These are phyloP conservation scores for Clivina fossor DNA, from an alignment of 2,888 invertebrate genomes.

Conservation along the genomic window DNA sequence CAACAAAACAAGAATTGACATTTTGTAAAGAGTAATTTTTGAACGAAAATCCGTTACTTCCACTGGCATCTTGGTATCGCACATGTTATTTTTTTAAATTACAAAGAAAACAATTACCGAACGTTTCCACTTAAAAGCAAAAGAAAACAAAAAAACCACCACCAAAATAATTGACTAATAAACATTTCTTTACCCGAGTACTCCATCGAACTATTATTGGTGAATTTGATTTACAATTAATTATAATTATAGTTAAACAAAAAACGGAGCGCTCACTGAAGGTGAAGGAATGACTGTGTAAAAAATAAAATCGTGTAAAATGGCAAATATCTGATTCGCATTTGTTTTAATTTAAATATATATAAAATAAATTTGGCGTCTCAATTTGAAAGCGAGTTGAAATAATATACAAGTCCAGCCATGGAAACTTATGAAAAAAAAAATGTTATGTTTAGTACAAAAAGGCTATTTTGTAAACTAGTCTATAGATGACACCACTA, in stretches of 20 bases:
- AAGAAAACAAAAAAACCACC: constrained; percentile 6
- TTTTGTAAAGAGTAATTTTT: no score
- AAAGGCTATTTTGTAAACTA: constrained; percentile 33
- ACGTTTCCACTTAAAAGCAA: constrained; percentile 31
- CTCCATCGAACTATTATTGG: neutral
- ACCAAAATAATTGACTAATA: neutral
- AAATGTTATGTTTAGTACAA: constrained; percentile 34
- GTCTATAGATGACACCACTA: constrained; percentile 18
- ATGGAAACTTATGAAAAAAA: constrained; percentile 31
- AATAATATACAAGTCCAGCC: constrained; percentile 29
- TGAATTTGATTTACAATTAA: neutral
- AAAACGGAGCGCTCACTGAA: no score
- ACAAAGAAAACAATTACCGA: constrained; percentile 13
- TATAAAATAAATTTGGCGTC: no score
- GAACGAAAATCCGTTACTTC: neutral
- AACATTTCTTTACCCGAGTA: neutral
- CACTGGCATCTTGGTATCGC: constrained; percentile 4
- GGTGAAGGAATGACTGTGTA: neutral
- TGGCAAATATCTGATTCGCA: constrained; percentile 31
- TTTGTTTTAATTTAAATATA: neutral
- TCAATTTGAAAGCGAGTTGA: constrained; percentile 10
- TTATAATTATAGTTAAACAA: no score
- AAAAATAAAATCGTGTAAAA: neutral
- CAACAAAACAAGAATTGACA: no score
- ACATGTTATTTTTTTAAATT: constrained; percentile 33